These are phyloP conservation scores for Calypte anna DNA, from an alignment of 2,113 vertebrate species.

Conservation along the genomic window DNA sequence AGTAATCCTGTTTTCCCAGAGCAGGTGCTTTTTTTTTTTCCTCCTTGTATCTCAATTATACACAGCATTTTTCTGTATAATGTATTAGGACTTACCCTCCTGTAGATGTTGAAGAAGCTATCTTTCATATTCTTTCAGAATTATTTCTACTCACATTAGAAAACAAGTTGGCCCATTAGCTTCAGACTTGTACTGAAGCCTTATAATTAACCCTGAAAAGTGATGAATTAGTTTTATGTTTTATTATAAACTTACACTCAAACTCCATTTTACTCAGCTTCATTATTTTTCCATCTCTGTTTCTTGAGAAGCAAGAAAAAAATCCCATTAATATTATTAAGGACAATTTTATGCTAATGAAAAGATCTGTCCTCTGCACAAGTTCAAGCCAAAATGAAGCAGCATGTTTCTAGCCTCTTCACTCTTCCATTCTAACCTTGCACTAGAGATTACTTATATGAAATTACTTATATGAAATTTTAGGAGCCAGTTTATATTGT, in stretches of 20 bases:
- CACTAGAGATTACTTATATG: not conserved
- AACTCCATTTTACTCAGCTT: slow-evolving; percentile 31
- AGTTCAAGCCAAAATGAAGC: not conserved
- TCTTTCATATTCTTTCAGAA: not conserved
- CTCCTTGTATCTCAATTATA: not conserved
- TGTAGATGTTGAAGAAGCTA: not conserved
- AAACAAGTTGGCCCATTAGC: slow-evolving; percentile 27
- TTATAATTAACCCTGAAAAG: slow-evolving; percentile 36
- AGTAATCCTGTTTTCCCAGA: not conserved
- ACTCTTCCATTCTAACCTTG: not conserved
- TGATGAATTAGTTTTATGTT: slow-evolving; percentile 1
- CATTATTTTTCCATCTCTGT: slow-evolving; percentile 28
- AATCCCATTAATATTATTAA: not conserved
- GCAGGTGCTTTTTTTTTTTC: not conserved
- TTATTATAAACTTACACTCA: not conserved
- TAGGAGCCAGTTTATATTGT: not conserved
- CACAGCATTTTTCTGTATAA: not conserved
- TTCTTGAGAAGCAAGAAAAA: slow-evolving; percentile 26
- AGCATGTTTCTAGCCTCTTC: not conserved
- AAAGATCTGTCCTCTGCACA: not conserved
- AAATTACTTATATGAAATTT: not conserved
- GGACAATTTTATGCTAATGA: not conserved
- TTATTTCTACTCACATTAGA: not conserved
- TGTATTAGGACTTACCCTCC: not conserved
- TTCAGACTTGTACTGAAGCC: not conserved